Percentiles rank a stretch among this genome's conserved stretches.
phyloP scores from a whole-genome alignment of 2,113 vertebrate species.

The Bucco capensis region DNA sequence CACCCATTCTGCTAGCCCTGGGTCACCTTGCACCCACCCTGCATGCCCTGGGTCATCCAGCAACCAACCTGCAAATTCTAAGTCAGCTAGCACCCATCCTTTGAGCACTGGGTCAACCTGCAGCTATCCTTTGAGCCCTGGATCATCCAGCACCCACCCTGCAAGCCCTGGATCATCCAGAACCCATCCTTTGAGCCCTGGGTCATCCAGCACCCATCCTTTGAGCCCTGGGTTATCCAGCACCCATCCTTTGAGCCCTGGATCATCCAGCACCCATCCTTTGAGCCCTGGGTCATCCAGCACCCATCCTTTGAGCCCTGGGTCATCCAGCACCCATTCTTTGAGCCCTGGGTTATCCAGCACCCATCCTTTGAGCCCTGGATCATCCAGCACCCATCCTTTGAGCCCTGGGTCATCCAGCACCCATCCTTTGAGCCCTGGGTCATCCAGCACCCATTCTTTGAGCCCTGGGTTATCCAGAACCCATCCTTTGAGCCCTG shows the following conservation, averaged over 20 bases:
- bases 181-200: too few species aligned
- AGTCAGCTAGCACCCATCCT: neutral
- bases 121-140: neutral
- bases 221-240: too few species aligned
- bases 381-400: neutral
- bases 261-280: too few species aligned
- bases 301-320: too few species aligned
- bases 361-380: too few species aligned
- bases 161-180: neutral
- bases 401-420: neutral
- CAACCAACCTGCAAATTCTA: neutral
- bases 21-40: neutral
- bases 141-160: neutral
- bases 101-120: neutral
- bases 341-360: too few species aligned
- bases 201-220: too few species aligned
- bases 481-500: neutral
- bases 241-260: too few species aligned
- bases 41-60: too few species aligned
- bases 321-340: neutral
- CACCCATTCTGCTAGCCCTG: neutral
- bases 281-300: too few species aligned
- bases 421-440: neutral
- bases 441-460: neutral
- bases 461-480: too few species aligned